Conservation (phyloP, 2,797 vertebrate genomes). For the Sylvilagus floridanus region DNA sequence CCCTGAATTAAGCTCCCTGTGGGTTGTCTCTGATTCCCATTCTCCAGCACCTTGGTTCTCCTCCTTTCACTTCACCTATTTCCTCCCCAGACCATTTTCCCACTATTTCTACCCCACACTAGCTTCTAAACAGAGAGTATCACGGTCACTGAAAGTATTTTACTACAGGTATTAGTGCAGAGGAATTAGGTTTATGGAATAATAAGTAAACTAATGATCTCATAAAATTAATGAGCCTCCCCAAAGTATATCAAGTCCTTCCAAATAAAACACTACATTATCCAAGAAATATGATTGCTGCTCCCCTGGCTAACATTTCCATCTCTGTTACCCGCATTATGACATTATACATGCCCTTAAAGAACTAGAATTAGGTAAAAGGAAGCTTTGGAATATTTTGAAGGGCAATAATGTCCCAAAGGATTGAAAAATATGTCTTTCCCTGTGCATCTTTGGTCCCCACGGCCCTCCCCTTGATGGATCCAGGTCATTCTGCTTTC, state of each 20-base stretch:
- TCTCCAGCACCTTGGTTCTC: neutral
- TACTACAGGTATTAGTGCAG: constrained; percentile 41
- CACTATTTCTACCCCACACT: neutral
- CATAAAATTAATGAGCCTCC: constrained; percentile 70
- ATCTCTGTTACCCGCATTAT: neutral
- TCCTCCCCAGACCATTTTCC: neutral
- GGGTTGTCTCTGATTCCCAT: neutral
- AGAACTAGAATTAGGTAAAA: constrained; percentile 52
- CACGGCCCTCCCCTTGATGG: neutral
- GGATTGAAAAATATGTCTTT: neutral
- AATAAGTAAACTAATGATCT: constrained; percentile 71
- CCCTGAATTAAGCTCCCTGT: neutral
- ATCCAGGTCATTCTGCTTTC: neutral
- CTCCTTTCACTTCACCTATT: neutral
- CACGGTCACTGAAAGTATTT: constrained; percentile 12
- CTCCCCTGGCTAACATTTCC: neutral
- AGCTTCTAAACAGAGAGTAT: constrained; percentile 19
- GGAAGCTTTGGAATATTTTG: neutral
- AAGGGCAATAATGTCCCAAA: constrained; percentile 25
- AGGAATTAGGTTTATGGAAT: constrained; percentile 63
- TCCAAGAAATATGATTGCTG: constrained; percentile 42
- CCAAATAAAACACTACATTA: constrained; percentile 61
- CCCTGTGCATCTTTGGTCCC: neutral
- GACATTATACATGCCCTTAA: neutral
- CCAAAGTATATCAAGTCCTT: constrained; percentile 65